Evolutionary conservation across 2,888 invertebrate species (phyloP).

Genomic region (Agrilus biguttatus): DNA sequence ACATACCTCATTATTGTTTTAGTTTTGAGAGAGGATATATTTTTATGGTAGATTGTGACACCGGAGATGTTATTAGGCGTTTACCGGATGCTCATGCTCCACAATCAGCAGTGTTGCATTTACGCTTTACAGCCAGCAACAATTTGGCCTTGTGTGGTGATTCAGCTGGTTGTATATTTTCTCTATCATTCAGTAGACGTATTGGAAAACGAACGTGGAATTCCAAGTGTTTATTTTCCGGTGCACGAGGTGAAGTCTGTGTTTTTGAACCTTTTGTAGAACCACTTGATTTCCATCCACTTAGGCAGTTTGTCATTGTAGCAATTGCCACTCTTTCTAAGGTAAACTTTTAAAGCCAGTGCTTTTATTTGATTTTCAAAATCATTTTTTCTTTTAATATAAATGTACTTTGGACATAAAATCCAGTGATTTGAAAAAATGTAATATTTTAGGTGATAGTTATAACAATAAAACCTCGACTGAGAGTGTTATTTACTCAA

Average conservation of each 20-base stretch:
- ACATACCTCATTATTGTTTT: conserved; percentile 15
- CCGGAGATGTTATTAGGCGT: conserved; percentile 61
- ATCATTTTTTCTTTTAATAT: neutral
- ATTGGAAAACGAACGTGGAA: conserved; percentile 80
- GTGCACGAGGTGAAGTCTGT: conserved; percentile 89
- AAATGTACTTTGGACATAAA: neutral
- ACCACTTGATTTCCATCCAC: conserved; percentile 41
- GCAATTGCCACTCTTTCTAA: conserved; percentile 91
- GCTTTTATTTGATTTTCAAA: neutral
- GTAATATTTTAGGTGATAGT: conserved; percentile 48
- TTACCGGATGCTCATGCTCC: conserved; percentile 71
- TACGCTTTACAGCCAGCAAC: conserved; percentile 31
- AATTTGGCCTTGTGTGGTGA: conserved; percentile 71
- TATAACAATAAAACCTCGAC: conserved; percentile 60
- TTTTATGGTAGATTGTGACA: conserved; percentile 76
- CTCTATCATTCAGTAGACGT: conserved; percentile 75
- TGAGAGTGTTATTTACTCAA: conserved; percentile 66
- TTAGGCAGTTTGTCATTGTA: conserved; percentile 63
- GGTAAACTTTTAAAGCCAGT: conserved; percentile 30
- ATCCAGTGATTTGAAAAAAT: neutral
- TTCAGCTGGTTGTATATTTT: conserved; percentile 82
- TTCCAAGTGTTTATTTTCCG: conserved; percentile 90
- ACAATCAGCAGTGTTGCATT: conserved; percentile 67
- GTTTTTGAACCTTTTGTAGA: conserved; percentile 50
- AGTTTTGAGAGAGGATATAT: conserved; percentile 66